A percentile compares a stretch with the other conserved stretches of the same genome.
These are phyloP conservation scores for Drosophila kambysellisi DNA, from an alignment of 2,888 invertebrate genomes.

Conservation along the genomic window DNA sequence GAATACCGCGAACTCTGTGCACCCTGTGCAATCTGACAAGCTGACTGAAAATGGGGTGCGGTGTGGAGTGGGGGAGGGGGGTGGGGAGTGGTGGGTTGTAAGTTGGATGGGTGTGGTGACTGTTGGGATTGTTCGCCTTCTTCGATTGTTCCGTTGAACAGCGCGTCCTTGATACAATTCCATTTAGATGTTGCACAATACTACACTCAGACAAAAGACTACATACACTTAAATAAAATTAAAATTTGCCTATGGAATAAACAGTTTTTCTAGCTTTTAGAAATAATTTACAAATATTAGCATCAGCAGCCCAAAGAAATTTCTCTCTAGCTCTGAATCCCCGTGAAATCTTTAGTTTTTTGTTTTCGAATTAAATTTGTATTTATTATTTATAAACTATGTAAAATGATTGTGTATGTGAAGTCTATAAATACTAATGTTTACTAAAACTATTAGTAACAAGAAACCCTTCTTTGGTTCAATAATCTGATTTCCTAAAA, in stretches of 20 bases:
- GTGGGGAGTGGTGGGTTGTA: neutral
- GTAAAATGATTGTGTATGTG: neutral
- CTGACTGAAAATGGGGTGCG: neutral
- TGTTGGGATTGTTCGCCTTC: conserved; percentile 70
- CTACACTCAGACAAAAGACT: neutral
- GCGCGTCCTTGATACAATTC: conserved; percentile 73
- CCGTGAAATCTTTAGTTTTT: too few species aligned
- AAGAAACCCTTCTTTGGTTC: fast-evolving
- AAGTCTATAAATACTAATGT: neutral
- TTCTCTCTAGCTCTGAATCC: neutral
- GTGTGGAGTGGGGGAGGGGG: neutral
- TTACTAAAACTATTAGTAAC: neutral
- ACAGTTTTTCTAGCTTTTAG: neutral
- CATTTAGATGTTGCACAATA: conserved; percentile 55
- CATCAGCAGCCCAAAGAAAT: neutral
- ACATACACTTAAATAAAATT: neutral
- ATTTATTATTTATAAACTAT: neutral
- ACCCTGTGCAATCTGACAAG: conserved; percentile 25
- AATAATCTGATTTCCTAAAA: neutral
- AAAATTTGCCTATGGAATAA: too few species aligned
- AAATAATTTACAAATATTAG: neutral
- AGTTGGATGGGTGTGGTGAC: conserved; percentile 3
- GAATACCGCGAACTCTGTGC: conserved; percentile 39
- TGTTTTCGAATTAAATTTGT: neutral
- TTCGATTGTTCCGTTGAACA: conserved; percentile 72